These are phyloP conservation scores for Lycopodina hypogea DNA, from an alignment of 37 sponge, comb jelly and placozoan species.

Conservation along the genomic window DNA sequence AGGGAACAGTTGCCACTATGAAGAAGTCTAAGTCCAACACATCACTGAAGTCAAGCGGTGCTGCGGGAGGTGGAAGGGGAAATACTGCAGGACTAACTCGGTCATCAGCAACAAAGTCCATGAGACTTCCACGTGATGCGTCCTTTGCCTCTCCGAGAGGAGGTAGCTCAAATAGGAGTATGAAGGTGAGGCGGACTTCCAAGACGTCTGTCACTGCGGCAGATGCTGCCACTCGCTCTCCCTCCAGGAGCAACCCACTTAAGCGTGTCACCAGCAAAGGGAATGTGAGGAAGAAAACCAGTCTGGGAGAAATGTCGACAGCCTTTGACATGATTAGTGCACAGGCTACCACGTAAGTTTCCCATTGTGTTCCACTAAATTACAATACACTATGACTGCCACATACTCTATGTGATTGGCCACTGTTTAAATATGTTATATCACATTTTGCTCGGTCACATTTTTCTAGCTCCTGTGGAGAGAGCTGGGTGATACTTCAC, in stretches of 20 bases:
- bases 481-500: too few relatives aligned
- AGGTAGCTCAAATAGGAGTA: background rate
- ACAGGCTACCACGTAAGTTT: conserved; percentile 13
- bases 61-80: background rate
- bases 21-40: background rate
- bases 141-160: background rate
- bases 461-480: too few relatives aligned
- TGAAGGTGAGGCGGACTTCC: background rate
- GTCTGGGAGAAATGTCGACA: conserved; percentile 17
- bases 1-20: background rate
- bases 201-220: background rate
- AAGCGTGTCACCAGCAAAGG: background rate
- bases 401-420: background rate
- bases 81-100: background rate
- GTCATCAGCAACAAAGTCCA: background rate
- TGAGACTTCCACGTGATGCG: background rate
- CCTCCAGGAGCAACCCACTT: conserved; percentile 1
- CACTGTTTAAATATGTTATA: too few relatives aligned
- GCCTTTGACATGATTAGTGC: conserved; percentile 55
- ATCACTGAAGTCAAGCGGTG: background rate
- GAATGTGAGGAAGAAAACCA: conserved; percentile 28
- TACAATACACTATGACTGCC: background rate
- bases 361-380: conserved; percentile 15
- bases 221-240: background rate
- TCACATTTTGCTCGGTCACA: too few relatives aligned